Percentiles rank a stretch among this genome's conserved stretches.
phyloP scores from a whole-genome alignment of 2,888 invertebrate species.

The Escarpia spicata region DNA sequence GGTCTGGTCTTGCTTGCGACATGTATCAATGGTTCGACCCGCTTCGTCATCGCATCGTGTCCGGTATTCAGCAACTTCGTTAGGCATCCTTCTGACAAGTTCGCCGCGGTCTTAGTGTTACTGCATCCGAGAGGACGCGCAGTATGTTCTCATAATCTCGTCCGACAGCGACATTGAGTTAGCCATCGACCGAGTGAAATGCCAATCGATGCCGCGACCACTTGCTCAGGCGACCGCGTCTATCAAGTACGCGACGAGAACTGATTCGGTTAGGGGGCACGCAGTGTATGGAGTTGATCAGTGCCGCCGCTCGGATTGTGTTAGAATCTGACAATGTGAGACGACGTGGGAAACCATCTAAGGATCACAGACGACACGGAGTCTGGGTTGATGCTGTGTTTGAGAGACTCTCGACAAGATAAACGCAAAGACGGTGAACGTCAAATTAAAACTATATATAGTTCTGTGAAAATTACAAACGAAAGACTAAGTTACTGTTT shows the following conservation, averaged over 20 bases:
- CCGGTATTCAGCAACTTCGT: not conserved
- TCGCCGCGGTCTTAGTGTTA: not conserved
- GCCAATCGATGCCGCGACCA: not conserved
- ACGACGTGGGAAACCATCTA: not conserved
- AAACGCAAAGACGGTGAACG: no score
- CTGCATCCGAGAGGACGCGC: not conserved
- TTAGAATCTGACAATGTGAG: not conserved
- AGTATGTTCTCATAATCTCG: not conserved
- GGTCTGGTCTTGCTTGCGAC: not conserved
- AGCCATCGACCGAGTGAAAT: not conserved
- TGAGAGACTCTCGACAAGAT: not conserved
- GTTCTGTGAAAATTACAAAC: no score
- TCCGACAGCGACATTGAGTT: conserved; percentile 16
- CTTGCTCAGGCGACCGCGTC: not conserved
- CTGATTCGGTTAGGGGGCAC: not conserved
- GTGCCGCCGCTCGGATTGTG: not conserved
- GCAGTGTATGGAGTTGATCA: not conserved
- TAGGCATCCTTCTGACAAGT: not conserved
- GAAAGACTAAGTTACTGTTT: no score
- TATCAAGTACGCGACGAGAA: not conserved
- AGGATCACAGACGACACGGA: not conserved
- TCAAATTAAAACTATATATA: no score
- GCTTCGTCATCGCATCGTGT: not conserved
- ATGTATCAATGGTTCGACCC: not conserved
- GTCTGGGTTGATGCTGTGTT: not conserved